Percentiles rank a stretch among this genome's conserved stretches.
These are phyloP conservation scores for Tupaia chinensis DNA, from an alignment of 2,113 vertebrate genomes.

Conservation along the genomic window DNA sequence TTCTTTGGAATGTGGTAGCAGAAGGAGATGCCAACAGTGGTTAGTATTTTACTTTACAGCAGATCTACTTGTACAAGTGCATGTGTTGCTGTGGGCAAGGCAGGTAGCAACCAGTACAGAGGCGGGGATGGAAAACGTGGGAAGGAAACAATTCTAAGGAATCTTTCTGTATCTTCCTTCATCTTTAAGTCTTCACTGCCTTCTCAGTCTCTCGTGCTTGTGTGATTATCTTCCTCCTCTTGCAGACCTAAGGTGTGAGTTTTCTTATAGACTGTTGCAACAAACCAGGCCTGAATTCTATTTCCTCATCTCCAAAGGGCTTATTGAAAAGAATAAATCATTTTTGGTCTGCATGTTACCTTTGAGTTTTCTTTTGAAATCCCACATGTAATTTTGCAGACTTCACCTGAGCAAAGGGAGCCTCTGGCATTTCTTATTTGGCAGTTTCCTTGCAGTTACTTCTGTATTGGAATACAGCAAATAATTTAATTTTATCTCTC, in stretches of 20 bases:
- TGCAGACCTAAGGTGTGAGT: constrained; percentile 45
- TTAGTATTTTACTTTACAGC: neutral
- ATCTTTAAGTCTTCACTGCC: neutral
- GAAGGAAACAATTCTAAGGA: too few relatives aligned
- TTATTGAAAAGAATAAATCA: constrained; percentile 79
- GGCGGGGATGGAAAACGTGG: neutral
- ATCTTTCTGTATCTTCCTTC: neutral
- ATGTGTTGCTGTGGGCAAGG: neutral
- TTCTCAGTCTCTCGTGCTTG: constrained; percentile 30
- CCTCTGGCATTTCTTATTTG: constrained; percentile 68
- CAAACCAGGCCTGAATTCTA: constrained; percentile 61
- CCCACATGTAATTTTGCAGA: constrained; percentile 68
- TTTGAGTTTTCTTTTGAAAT: constrained; percentile 76
- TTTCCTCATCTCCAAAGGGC: constrained; percentile 65
- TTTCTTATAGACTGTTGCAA: constrained; percentile 57
- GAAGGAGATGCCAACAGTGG: neutral
- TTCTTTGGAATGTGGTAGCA: neutral
- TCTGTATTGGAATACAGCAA: constrained; percentile 56
- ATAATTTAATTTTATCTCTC: constrained; percentile 79
- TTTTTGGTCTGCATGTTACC: constrained; percentile 70
- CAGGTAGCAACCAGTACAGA: neutral
- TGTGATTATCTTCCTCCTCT: constrained; percentile 20
- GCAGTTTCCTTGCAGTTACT: constrained; percentile 9
- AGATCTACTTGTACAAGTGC: neutral
- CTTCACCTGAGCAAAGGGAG: constrained; percentile 56